Evolutionary conservation across 1,140 invertebrate genomes (phyloP).

Genomic region (Phocides pigmalion): DNA sequence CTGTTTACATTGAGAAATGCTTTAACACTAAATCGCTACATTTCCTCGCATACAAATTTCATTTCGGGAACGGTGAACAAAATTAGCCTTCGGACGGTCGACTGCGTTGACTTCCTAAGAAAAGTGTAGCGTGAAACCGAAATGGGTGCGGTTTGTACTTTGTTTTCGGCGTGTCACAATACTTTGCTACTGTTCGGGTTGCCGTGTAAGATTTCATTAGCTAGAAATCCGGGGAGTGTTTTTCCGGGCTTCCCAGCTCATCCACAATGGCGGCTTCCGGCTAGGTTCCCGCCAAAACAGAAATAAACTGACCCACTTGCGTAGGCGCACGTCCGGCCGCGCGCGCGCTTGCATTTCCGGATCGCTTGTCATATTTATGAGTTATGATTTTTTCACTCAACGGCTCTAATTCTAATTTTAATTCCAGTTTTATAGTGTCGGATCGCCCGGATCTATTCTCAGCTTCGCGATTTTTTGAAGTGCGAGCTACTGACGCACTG

Average conservation of each 20-base stretch:
- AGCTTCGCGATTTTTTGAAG: slow-evolving; percentile 4
- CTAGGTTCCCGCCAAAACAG: slow-evolving; percentile 81
- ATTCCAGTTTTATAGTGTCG: slow-evolving; percentile 18
- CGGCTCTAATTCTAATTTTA: slow-evolving; percentile 44
- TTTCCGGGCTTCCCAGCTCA: slow-evolving; percentile 75
- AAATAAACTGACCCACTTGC: slow-evolving; percentile 82
- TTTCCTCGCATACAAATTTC: slow-evolving; percentile 43
- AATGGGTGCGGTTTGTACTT: slow-evolving; percentile 45
- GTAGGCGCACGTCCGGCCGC: slow-evolving; percentile 73
- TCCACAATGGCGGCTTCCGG: slow-evolving; percentile 81
- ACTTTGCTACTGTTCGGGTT: slow-evolving; percentile 53
- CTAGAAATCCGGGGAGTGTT: slow-evolving; percentile 74
- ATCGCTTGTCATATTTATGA: slow-evolving; percentile 76
- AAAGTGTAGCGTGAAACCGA: slow-evolving; percentile 43
- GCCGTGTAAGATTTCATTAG: slow-evolving; percentile 77
- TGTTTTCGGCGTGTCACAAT: slow-evolving; percentile 45
- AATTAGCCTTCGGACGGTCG: slow-evolving; percentile 50
- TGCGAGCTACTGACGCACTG: neutral
- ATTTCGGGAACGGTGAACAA: slow-evolving; percentile 48
- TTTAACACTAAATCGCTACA: slow-evolving; percentile 53
- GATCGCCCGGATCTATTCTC: neutral
- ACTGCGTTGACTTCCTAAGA: slow-evolving; percentile 61
- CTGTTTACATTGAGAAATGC: slow-evolving; percentile 45
- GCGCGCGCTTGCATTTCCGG: slow-evolving; percentile 76
- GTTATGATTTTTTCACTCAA: slow-evolving; percentile 69